Conservation (phyloP, 2,113 vertebrate genomes). For the Protobothrops mucrosquamatus region DNA sequence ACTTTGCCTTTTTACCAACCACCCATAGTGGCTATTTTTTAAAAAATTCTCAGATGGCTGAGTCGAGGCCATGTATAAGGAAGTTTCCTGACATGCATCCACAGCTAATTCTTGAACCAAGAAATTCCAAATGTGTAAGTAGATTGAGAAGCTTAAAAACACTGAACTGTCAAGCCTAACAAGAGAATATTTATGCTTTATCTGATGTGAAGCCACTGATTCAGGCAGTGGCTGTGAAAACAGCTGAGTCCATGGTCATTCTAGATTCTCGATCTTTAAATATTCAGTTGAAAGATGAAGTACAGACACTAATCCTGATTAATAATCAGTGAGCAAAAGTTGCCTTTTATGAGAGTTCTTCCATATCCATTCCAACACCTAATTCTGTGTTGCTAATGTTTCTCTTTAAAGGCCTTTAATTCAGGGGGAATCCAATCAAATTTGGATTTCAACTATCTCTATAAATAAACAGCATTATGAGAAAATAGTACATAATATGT, state of each 20-base stretch:
- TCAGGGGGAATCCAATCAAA: background rate
- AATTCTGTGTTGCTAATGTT: background rate
- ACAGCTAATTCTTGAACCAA: background rate
- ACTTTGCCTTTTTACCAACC: background rate
- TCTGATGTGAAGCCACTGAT: background rate
- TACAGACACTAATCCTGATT: background rate
- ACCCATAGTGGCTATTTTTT: background rate
- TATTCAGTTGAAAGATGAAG: background rate
- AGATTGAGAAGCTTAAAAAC: background rate
- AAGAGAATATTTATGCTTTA: background rate
- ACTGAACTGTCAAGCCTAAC: background rate
- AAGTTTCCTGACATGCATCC: background rate
- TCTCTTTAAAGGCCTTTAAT: background rate
- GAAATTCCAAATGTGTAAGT: background rate
- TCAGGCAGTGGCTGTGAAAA: background rate
- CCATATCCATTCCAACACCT: background rate
- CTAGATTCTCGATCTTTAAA: background rate
- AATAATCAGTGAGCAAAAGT: background rate
- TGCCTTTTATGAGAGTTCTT: background rate
- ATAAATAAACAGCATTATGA: background rate
- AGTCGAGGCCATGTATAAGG: background rate
- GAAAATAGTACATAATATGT: background rate
- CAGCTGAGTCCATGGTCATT: background rate
- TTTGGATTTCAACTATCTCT: background rate
- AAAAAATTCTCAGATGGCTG: background rate